These are phyloP conservation scores for Pteromalus puparum DNA, from an alignment of 1,140 invertebrate genomes.

Conservation along the genomic window DNA sequence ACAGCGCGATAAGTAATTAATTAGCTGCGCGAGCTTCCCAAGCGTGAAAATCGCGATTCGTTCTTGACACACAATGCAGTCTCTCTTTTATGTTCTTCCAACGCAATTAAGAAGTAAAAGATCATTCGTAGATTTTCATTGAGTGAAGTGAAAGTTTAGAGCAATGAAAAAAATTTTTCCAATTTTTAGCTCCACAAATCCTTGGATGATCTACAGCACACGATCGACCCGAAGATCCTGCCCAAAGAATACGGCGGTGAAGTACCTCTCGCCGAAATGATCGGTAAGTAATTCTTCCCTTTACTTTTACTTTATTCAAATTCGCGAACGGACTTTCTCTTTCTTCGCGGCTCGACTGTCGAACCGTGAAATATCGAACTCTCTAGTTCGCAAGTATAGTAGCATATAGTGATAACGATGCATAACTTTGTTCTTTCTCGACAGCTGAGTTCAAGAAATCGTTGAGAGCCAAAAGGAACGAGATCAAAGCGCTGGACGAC, in stretches of 20 bases:
- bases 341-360: not conserved
- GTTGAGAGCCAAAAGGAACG: constrained; percentile 79
- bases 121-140: not conserved
- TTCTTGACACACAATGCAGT: not conserved
- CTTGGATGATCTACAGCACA: constrained; percentile 81
- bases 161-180: constrained; percentile 1
- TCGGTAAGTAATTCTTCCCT: constrained; percentile 77
- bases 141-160: too few relatives aligned
- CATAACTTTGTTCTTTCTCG: constrained; percentile 46
- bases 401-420: not conserved
- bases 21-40: not conserved
- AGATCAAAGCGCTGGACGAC: constrained; percentile 85
- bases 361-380: not conserved
- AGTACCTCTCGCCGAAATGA: constrained; percentile 86
- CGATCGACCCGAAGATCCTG: constrained; percentile 84
- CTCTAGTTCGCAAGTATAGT: not conserved
- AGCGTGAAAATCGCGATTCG: not conserved
- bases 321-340: not conserved
- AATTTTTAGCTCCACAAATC: constrained; percentile 81
- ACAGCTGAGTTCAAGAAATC: constrained; percentile 80
- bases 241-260: constrained; percentile 91
- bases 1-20: not conserved
- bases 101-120: not conserved
- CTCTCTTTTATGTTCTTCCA: not conserved
- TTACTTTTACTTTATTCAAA: not conserved